These are phyloP conservation scores for Sarotherodon lohbergeri DNA, from an alignment of 2,113 vertebrate species.

Conservation along the genomic window DNA sequence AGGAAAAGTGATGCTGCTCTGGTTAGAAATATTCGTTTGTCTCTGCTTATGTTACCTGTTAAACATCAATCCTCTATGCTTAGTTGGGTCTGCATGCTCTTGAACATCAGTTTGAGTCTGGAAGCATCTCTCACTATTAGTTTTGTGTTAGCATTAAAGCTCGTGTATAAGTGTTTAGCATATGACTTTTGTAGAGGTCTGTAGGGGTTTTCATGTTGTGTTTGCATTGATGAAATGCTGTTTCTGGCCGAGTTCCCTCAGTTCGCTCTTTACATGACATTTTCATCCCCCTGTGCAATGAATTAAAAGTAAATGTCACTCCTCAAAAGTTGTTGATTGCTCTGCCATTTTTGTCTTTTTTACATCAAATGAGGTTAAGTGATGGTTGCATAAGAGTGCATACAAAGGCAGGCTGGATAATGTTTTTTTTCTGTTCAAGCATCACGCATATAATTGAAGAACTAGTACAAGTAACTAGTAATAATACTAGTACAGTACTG, in stretches of 20 bases:
- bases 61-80: not conserved
- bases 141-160: not conserved
- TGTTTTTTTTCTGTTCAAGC: not conserved
- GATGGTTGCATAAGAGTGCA: not conserved
- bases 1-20: not conserved
- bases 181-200: not conserved
- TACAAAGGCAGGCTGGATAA: not conserved
- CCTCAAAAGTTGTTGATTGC: not conserved
- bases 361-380: not conserved
- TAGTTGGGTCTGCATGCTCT: not conserved
- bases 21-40: not conserved
- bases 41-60: not conserved
- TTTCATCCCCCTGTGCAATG: not conserved
- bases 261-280: not conserved
- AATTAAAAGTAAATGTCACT: not conserved
- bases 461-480: not conserved
- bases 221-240: not conserved
- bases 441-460: not conserved
- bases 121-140: not conserved
- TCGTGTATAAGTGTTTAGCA: not conserved
- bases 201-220: not conserved
- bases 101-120: not conserved
- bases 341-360: not conserved
- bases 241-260: not conserved
- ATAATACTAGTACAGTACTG: not conserved